Evolutionary conservation across 2,888 invertebrate genomes (phyloP).

Genomic region (Tetragnatha montana): DNA sequence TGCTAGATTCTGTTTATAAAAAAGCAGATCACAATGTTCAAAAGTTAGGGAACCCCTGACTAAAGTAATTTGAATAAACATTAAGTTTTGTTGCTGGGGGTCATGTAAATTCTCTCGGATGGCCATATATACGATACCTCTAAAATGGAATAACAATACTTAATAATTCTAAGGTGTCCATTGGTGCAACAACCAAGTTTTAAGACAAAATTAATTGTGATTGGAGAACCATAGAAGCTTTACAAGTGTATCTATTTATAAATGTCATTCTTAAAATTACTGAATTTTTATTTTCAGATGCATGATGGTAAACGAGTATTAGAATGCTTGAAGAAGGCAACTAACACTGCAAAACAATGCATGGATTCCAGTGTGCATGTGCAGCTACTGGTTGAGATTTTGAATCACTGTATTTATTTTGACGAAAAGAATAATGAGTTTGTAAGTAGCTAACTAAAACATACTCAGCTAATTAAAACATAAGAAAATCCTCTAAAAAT

Average conservation of each 20-base stretch:
- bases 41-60: not conserved
- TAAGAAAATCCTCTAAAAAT: too few species aligned
- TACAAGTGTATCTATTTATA: not conserved
- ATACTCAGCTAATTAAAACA: not conserved
- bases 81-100: not conserved
- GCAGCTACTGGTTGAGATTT: constrained; percentile 93
- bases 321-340: constrained; percentile 96
- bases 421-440: constrained; percentile 87
- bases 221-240: too few species aligned
- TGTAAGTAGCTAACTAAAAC: constrained; percentile 17
- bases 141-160: too few species aligned
- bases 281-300: constrained; percentile 79
- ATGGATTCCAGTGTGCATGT: constrained; percentile 98
- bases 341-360: constrained; percentile 96
- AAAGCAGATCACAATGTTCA: too few species aligned
- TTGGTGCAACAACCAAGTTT: too few species aligned
- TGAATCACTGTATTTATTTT: constrained; percentile 95
- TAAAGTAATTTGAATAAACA: not conserved
- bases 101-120: too few species aligned
- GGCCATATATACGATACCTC: too few species aligned
- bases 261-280: not conserved
- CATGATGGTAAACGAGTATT: constrained; percentile 93
- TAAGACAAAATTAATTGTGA: too few species aligned
- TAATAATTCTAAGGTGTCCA: too few species aligned
- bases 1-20: too few species aligned